Conservation (phyloP, 2,113 vertebrate genomes). For the Motacilla alba region DNA sequence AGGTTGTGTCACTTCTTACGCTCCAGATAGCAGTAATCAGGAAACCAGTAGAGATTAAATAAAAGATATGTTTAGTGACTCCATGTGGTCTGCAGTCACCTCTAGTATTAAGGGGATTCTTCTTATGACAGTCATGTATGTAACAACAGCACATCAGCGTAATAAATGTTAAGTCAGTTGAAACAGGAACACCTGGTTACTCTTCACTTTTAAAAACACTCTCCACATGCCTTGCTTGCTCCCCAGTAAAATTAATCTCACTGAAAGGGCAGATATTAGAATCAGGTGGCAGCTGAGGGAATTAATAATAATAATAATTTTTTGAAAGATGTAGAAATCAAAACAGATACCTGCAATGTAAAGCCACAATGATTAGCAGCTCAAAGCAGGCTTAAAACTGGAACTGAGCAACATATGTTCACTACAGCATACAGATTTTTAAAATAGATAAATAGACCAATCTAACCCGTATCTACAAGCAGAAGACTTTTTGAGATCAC, state of each 20-base stretch:
- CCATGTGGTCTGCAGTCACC: neutral
- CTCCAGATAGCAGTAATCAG: neutral
- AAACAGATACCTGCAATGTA: neutral
- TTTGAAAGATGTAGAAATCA: neutral
- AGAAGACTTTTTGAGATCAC: neutral
- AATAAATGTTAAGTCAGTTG: neutral
- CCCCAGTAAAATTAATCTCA: neutral
- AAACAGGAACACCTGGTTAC: neutral
- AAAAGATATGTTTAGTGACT: neutral
- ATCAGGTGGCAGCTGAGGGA: neutral
- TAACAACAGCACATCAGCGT: neutral
- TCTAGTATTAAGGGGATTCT: neutral
- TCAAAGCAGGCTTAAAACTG: neutral
- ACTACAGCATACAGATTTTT: neutral
- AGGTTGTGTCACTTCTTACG: neutral
- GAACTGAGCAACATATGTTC: neutral
- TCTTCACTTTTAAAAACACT: neutral
- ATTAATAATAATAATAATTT: neutral
- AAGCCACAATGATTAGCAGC: neutral
- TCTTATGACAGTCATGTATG: neutral
- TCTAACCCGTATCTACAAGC: neutral
- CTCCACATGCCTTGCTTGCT: neutral
- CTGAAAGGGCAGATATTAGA: neutral
- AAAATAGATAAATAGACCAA: neutral
- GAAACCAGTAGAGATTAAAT: neutral